Conservation (phyloP, 1,140 invertebrate species). For the Caenorhabditis latens region DNA sequence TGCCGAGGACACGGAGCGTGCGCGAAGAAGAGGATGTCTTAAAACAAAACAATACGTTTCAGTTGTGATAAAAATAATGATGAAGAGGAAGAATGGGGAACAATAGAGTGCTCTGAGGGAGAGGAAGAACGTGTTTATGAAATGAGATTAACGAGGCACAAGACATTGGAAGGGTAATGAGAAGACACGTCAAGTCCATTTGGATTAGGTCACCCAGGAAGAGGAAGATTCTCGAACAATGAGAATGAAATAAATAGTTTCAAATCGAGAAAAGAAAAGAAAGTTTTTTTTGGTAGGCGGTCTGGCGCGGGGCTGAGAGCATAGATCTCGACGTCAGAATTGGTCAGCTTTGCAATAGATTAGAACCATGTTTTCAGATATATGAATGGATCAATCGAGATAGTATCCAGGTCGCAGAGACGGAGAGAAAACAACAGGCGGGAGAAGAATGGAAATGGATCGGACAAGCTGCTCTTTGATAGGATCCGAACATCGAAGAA, state of each 20-base stretch:
- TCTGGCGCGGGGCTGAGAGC: slow-evolving; percentile 37
- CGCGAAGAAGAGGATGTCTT: slow-evolving; percentile 35
- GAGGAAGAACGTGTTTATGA: not conserved
- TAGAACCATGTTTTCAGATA: slow-evolving; percentile 48
- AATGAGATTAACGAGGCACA: not conserved
- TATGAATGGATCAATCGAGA: slow-evolving; percentile 33
- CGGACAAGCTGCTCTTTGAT: slow-evolving; percentile 41
- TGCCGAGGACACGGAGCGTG: slow-evolving; percentile 27
- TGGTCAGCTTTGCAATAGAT: slow-evolving; percentile 47
- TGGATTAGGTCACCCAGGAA: slow-evolving; percentile 14
- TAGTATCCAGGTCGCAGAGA: not conserved
- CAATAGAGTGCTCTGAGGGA: slow-evolving; percentile 6
- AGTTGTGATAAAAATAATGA: not conserved
- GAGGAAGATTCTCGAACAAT: too few species aligned
- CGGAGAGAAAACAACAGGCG: slow-evolving; percentile 18
- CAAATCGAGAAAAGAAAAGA: not conserved
- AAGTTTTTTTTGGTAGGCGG: slow-evolving; percentile 41
- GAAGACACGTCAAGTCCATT: slow-evolving; percentile 33
- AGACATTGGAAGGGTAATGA: not conserved
- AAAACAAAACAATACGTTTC: not conserved
- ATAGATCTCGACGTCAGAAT: slow-evolving; percentile 53
- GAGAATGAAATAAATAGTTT: not conserved
- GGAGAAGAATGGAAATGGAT: slow-evolving; percentile 29
- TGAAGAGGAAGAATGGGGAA: not conserved
- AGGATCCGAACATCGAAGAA: slow-evolving; percentile 40